These are phyloP conservation scores for Brachypodius melanocephalos DNA, from an alignment of 2,113 vertebrate genomes.

Conservation along the genomic window DNA sequence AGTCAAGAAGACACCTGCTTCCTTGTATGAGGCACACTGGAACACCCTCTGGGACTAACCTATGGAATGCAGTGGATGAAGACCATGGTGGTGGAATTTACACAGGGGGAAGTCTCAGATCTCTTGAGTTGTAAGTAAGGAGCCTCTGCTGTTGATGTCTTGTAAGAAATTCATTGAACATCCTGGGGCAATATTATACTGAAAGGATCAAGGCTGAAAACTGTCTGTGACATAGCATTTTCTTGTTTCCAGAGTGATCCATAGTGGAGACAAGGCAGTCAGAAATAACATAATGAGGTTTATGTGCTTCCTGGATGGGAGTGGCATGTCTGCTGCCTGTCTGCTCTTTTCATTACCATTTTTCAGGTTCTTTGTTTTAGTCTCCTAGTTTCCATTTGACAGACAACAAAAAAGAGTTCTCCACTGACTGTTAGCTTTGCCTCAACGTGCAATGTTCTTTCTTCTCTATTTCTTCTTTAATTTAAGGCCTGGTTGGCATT, in stretches of 20 bases:
- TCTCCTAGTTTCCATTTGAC: background rate
- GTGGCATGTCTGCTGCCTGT: background rate
- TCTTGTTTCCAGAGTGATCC: background rate
- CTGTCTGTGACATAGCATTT: background rate
- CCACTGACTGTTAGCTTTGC: background rate
- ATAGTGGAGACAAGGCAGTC: background rate
- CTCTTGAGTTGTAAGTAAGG: background rate
- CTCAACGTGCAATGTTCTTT: background rate
- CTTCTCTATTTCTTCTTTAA: background rate
- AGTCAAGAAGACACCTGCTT: background rate
- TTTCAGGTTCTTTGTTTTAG: background rate
- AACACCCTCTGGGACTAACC: background rate
- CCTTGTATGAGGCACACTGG: background rate
- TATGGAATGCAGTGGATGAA: background rate
- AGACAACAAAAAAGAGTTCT: background rate
- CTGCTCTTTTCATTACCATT: background rate
- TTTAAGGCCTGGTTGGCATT: background rate
- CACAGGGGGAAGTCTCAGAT: background rate
- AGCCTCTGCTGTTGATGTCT: background rate
- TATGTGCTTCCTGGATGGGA: background rate
- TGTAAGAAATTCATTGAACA: fast-evolving
- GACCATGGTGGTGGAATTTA: background rate
- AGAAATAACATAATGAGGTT: background rate
- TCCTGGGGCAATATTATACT: too few relatives aligned
- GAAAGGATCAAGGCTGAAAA: background rate